These are phyloP conservation scores for Cyphotilapia sp. DNA, from an alignment of 2,113 vertebrate genomes.

Conservation along the genomic window DNA sequence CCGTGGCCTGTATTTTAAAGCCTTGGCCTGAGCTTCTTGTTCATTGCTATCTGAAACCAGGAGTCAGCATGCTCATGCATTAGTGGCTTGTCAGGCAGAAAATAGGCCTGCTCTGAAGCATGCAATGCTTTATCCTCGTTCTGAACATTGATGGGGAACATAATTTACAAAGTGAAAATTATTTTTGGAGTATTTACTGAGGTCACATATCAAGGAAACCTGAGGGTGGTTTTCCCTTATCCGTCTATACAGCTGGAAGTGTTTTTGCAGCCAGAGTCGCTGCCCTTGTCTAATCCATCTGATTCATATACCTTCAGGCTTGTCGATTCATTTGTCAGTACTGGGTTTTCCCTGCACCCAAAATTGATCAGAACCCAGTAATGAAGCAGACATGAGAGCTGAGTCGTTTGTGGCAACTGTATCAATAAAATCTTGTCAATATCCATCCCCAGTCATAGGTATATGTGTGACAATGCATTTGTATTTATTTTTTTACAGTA, in stretches of 20 bases:
- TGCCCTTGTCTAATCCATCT: not conserved
- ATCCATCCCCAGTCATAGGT: not conserved
- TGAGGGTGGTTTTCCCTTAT: not conserved
- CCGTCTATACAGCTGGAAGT: not conserved
- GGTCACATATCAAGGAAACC: not conserved
- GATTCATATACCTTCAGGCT: not conserved
- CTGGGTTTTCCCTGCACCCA: not conserved
- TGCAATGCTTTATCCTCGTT: not conserved
- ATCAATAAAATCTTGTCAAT: not conserved
- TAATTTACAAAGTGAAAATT: not conserved
- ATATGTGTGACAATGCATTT: not conserved
- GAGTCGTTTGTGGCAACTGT: not conserved
- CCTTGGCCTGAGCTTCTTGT: not conserved
- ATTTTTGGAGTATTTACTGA: not conserved
- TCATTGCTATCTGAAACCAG: not conserved
- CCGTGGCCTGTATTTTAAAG: not conserved
- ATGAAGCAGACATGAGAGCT: not conserved
- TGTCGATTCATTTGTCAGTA: fast-evolving
- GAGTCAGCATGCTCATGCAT: not conserved
- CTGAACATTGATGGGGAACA: not conserved
- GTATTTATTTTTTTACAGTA: not conserved
- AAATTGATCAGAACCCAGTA: not conserved
- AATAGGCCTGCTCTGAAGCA: not conserved
- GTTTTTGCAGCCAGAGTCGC: not conserved
- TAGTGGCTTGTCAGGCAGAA: not conserved